These are phyloP conservation scores for Lordiphosa clarofinis DNA, from an alignment of 1,140 invertebrate genomes.

Conservation along the genomic window DNA sequence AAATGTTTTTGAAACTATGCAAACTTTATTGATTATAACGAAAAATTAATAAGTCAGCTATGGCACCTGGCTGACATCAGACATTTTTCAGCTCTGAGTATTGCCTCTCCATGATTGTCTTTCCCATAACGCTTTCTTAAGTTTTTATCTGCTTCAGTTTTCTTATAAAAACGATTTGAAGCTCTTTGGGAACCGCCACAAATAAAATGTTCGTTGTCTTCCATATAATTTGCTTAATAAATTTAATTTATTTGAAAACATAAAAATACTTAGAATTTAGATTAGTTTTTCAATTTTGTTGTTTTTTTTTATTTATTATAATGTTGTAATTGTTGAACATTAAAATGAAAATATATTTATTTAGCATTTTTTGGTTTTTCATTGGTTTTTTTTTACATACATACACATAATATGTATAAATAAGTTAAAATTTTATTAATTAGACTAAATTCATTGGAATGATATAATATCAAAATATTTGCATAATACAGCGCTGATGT, in stretches of 20 bases:
- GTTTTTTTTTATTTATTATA: constrained; percentile 31
- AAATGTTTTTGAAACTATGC: too few species aligned
- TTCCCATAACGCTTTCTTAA: too few species aligned
- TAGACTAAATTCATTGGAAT: constrained; percentile 78
- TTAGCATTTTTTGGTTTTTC: constrained; percentile 36
- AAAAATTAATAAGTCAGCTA: too few species aligned
- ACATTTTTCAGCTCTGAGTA: too few species aligned
- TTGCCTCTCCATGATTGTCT: too few species aligned
- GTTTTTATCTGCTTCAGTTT: too few species aligned
- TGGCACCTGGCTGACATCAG: too few species aligned
- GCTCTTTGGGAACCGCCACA: not conserved
- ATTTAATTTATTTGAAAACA: constrained; percentile 76
- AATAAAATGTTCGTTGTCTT: not conserved
- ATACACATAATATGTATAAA: constrained; percentile 71
- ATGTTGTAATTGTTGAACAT: constrained; percentile 57
- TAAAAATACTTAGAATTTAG: constrained; percentile 69
- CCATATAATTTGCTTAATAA: constrained; percentile 59
- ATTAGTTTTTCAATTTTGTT: constrained; percentile 39
- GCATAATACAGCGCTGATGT: constrained; percentile 65
- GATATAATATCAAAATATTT: constrained; percentile 78
- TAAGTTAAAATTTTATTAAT: constrained; percentile 78
- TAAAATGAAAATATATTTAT: constrained; percentile 72
- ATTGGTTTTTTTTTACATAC: constrained; percentile 59
- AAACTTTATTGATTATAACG: too few species aligned
- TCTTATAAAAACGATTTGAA: too few species aligned